Evolutionary conservation across 92 coral and sea anemone species (phyloP).

Genomic region (Diadumene lineata): DNA sequence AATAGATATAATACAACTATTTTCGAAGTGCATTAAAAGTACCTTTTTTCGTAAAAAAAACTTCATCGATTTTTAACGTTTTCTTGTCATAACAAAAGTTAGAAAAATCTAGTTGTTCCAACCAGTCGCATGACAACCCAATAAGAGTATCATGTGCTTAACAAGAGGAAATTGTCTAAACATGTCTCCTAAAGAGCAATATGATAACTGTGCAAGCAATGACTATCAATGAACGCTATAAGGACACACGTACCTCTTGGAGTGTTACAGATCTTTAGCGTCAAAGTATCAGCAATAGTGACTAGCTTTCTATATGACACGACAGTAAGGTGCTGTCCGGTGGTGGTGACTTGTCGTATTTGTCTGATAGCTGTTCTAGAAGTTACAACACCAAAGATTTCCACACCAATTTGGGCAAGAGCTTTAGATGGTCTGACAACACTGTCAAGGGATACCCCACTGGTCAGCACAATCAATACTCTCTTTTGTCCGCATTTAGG

Average conservation of each 20-base stretch:
- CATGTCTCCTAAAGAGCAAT: no score
- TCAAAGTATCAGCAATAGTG: conserved; percentile 51
- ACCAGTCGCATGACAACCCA: no score
- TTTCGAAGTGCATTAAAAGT: no score
- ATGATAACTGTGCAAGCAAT: no score
- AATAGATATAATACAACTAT: no score
- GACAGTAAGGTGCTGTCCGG: conserved; percentile 18
- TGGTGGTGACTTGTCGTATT: conserved; percentile 41
- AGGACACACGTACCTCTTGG: conserved; percentile 45
- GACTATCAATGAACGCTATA: no score
- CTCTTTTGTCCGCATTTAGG: conserved; percentile 57
- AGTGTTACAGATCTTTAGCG: conserved; percentile 56
- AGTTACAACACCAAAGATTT: conserved; percentile 58
- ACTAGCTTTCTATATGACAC: conserved; percentile 39
- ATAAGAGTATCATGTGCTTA: no score
- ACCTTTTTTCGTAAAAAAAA: no score
- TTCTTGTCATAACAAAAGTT: no score
- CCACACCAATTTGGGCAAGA: conserved; percentile 47
- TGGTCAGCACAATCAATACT: conserved; percentile 56
- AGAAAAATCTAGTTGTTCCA: no score
- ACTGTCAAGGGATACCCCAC: conserved; percentile 65
- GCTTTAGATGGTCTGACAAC: conserved; percentile 48
- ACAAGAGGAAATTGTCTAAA: no score
- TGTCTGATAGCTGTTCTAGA: conserved; percentile 34
- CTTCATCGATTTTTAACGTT: no score